Evolutionary conservation across 2,888 invertebrate genomes (phyloP), one percentile per base, ranked within the genome.

Genomic region (Eilema griseolum): DNA sequence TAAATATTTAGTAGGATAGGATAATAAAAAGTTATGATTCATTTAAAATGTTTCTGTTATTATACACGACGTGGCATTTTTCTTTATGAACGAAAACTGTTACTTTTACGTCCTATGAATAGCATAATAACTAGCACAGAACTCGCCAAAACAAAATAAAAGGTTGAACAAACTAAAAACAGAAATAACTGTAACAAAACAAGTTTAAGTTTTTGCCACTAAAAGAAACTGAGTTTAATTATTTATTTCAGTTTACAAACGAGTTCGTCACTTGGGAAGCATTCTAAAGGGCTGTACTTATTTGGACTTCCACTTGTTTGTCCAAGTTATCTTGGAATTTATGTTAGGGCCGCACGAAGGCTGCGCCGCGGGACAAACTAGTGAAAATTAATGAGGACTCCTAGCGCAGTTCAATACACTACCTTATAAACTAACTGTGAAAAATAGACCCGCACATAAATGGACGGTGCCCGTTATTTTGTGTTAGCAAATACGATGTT

Each of bases 301-400:
- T 92, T 92, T 92, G 89, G 86, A 90, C 89, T 91, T 90, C 81
- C 80, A 89, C 88, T 91, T 92, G 92, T 93, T 93, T 91, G 90
- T 86, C 85, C 86, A 91, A 93, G 90, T 93, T 94, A 90, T 92
- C 90, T 90, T 84, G 85, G 85, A 91, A 93, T 93, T 93, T 92
- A 93, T 93, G 93, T 90, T 85, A 82, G 89, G 91, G 88, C 86
- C 85, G 85, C 90, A 89, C 90, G 90, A 89, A 90, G 85, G 85
- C 85, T 83, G 83, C 84, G 86, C 83, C 87, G 82, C 86, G 87
- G 89, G 90, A 89, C 89, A 80, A 84, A 88, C 90, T 90, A 92
- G 90, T 91, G 92, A 84, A 89, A 92, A 93, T 92, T 91, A 93
- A 93, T 90, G 93, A 92, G 88, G 78, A 81, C 84, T 83, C 83